These are phyloP conservation scores for Listronotus bonariensis DNA, from an alignment of 1,140 invertebrate species.

Conservation along the genomic window DNA sequence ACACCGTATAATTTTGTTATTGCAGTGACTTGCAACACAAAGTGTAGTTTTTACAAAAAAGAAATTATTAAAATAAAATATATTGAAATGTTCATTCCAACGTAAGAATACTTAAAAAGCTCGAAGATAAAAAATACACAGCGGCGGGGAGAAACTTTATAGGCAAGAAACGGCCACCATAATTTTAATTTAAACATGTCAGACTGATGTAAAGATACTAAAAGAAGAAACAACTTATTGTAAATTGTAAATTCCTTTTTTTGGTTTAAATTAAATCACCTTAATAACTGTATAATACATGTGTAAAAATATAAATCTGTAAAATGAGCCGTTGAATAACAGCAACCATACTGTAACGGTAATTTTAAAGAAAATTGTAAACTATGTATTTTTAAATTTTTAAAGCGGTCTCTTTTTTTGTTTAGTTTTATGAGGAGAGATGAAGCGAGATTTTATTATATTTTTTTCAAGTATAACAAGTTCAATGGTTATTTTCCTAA, in stretches of 20 bases:
- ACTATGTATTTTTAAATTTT: constrained; percentile 53
- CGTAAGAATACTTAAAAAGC: background rate
- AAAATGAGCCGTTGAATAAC: constrained; percentile 49
- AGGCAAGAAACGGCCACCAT: constrained; percentile 38
- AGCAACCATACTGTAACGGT: constrained; percentile 24
- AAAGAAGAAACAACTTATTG: constrained; percentile 46
- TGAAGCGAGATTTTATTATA: constrained; percentile 4
- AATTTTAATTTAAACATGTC: constrained; percentile 42
- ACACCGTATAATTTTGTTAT: too few species aligned
- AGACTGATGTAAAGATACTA: constrained; percentile 58
- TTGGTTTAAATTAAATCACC: constrained; percentile 47
- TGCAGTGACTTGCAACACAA: too few species aligned
- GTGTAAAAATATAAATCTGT: constrained; percentile 54
- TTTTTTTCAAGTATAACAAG: background rate
- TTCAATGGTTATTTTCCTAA: too few species aligned
- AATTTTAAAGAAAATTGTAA: constrained; percentile 48
- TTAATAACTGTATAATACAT: constrained; percentile 55
- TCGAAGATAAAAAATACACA: constrained; percentile 11
- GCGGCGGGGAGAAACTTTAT: constrained; percentile 44
- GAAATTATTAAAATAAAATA: too few species aligned
- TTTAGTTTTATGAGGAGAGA: constrained; percentile 26
- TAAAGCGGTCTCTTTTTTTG: constrained; percentile 51
- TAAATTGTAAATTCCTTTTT: constrained; percentile 58
- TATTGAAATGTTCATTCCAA: background rate
- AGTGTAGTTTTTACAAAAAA: too few species aligned